Conservation (phyloP, 2,888 invertebrate species). For the Dryadula phaetusa region DNA sequence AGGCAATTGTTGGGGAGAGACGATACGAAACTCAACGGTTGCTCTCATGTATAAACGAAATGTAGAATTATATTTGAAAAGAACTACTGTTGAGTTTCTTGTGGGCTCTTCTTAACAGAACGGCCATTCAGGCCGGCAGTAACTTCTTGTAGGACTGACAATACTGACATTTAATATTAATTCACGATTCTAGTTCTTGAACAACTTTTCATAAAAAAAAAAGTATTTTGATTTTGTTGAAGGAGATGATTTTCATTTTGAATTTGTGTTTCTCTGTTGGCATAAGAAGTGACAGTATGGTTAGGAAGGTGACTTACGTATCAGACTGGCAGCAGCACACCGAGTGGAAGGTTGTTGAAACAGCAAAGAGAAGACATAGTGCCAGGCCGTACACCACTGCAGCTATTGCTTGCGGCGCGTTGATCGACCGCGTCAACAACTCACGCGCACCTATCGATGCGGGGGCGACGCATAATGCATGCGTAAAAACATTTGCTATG, state of each 20-base stretch:
- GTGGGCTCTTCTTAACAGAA: no score
- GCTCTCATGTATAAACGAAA: no score
- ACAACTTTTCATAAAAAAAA: no score
- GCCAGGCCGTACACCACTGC: constrained; percentile 94
- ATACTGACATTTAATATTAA: no score
- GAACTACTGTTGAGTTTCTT: no score
- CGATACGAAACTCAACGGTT: no score
- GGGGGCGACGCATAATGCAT: constrained; percentile 95
- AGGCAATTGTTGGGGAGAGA: no score
- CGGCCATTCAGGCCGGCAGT: no score
- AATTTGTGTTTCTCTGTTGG: background rate
- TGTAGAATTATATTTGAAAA: no score
- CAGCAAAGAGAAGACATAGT: constrained; percentile 92
- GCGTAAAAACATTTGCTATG: constrained; percentile 95
- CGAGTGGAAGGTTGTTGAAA: constrained; percentile 96
- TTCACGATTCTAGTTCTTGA: no score
- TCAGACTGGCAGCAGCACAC: constrained; percentile 89
- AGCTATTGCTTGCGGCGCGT: constrained; percentile 90
- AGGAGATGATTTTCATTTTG: background rate
- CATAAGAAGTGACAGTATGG: background rate
- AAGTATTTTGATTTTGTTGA: background rate
- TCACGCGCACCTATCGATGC: constrained; percentile 91
- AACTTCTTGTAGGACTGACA: no score
- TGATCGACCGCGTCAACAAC: constrained; percentile 89
- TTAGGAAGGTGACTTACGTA: constrained; percentile 63